phyloP scores from a whole-genome alignment of 1,140 invertebrate genomes.

The Drosophila micromelanica region DNA sequence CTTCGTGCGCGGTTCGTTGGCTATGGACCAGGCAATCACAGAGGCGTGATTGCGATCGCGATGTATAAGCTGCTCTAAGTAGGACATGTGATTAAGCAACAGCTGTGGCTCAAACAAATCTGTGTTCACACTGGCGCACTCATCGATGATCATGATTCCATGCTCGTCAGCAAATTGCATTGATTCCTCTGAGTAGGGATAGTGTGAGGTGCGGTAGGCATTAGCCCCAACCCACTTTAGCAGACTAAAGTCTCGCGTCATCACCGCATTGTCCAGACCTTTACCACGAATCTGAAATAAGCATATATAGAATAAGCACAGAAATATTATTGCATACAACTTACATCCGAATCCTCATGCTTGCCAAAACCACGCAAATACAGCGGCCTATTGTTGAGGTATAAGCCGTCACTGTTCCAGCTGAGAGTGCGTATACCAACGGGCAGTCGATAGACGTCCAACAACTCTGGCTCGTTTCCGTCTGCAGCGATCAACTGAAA shows the following conservation, averaged over 20 bases:
- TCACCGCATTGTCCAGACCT: slow-evolving; percentile 93
- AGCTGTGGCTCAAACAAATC: slow-evolving; percentile 85
- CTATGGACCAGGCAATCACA: slow-evolving; percentile 98
- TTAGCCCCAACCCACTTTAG: slow-evolving; percentile 98
- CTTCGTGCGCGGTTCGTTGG: slow-evolving; percentile 94
- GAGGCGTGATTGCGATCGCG: slow-evolving; percentile 97
- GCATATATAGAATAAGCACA: background rate
- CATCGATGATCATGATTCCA: slow-evolving; percentile 98
- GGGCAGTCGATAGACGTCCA: slow-evolving; percentile 92
- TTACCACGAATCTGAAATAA: slow-evolving; percentile 90
- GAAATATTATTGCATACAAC: slow-evolving; percentile 47
- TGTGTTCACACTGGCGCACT: slow-evolving; percentile 96
- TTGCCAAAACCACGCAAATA: slow-evolving; percentile 97
- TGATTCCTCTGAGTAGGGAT: slow-evolving; percentile 99
- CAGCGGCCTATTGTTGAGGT: slow-evolving; percentile 94
- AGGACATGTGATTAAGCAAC: slow-evolving; percentile 92
- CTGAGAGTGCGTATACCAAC: slow-evolving; percentile 94
- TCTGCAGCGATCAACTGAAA: slow-evolving; percentile 84
- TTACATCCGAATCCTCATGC: slow-evolving; percentile 96
- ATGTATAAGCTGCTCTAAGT: slow-evolving; percentile 93
- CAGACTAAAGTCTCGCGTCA: slow-evolving; percentile 96
- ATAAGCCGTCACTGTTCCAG: slow-evolving; percentile 90
- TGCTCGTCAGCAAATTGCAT: slow-evolving; percentile 96
- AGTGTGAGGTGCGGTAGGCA: slow-evolving; percentile 98
- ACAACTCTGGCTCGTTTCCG: slow-evolving; percentile 31